Evolutionary conservation across 2,888 invertebrate genomes (phyloP).

Genomic region (Plagodis dolabraria): DNA sequence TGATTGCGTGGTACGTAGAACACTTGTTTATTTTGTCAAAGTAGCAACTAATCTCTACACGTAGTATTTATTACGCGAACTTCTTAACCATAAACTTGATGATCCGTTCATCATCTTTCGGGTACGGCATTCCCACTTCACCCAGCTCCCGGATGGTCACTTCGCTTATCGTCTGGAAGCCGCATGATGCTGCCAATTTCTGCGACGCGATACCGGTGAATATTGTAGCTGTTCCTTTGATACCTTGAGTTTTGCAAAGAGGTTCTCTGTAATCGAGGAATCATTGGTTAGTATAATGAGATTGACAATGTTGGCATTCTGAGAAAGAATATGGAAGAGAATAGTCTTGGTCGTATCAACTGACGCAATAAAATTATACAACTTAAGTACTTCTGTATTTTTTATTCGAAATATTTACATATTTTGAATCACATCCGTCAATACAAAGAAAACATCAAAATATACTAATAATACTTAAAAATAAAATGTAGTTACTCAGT

Average conservation of each 20-base stretch:
- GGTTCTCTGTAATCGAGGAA: constrained; percentile 49
- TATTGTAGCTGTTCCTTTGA: constrained; percentile 61
- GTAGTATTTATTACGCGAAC: constrained; percentile 23
- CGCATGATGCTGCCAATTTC: constrained; percentile 53
- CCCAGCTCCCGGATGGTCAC: constrained; percentile 53
- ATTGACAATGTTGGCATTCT: too few relatives aligned
- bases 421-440: too few relatives aligned
- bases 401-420: too few relatives aligned
- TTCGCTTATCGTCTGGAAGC: constrained; percentile 53
- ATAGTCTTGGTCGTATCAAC: too few relatives aligned
- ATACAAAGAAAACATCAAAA: too few relatives aligned
- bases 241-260: constrained; percentile 48
- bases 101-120: constrained; percentile 49
- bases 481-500: too few relatives aligned
- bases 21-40: not conserved
- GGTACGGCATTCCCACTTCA: constrained; percentile 57
- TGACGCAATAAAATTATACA: too few relatives aligned
- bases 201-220: constrained; percentile 69
- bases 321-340: too few relatives aligned
- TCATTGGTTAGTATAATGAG: too few relatives aligned
- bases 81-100: constrained; percentile 66
- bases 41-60: too few relatives aligned
- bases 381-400: too few relatives aligned
- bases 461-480: too few relatives aligned
- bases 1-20: not conserved